Percentiles rank a stretch among this genome's conserved stretches.
Conservation (phyloP, 2,797 vertebrate genomes). For the Tragelaphus eurycerus region DNA sequence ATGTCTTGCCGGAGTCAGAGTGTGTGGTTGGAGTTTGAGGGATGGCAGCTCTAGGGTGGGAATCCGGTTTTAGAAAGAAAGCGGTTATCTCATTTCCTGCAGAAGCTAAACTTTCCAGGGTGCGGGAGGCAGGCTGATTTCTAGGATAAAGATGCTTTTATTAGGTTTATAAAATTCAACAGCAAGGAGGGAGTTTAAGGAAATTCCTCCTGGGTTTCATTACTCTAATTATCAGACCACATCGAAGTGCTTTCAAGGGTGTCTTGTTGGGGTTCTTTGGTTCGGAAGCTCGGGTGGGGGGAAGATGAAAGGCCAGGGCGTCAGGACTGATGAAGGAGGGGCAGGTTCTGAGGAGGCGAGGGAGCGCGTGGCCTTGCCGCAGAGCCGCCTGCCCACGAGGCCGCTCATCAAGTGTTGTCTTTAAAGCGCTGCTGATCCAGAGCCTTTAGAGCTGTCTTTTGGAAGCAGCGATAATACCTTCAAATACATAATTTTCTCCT, state of each 20-base stretch:
- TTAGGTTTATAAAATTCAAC: slow-evolving; percentile 72
- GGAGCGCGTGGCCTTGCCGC: neutral
- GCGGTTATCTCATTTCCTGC: neutral
- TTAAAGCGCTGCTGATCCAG: neutral
- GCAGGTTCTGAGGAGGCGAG: slow-evolving; percentile 80
- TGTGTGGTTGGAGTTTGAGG: too few species aligned
- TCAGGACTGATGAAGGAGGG: slow-evolving; percentile 87
- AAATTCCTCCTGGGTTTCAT: slow-evolving; percentile 93
- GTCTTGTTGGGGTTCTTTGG: slow-evolving; percentile 92
- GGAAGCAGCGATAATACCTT: neutral
- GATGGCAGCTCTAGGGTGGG: neutral
- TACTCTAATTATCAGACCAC: slow-evolving; percentile 93
- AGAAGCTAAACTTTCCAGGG: neutral
- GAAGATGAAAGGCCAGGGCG: slow-evolving; percentile 91
- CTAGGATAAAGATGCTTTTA: slow-evolving; percentile 69
- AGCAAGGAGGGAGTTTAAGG: slow-evolving; percentile 70
- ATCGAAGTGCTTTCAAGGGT: slow-evolving; percentile 90
- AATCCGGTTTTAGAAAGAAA: neutral
- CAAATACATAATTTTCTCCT: neutral
- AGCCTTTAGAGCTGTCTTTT: neutral
- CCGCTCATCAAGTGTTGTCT: neutral
- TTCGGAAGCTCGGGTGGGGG: slow-evolving; percentile 85
- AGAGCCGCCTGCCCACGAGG: neutral
- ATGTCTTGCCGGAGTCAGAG: neutral
- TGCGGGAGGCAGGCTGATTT: slow-evolving; percentile 27